A percentile compares a stretch with the other conserved stretches of the same genome.
Conservation (phyloP, 2,797 vertebrate species). For the Chanos chanos region DNA sequence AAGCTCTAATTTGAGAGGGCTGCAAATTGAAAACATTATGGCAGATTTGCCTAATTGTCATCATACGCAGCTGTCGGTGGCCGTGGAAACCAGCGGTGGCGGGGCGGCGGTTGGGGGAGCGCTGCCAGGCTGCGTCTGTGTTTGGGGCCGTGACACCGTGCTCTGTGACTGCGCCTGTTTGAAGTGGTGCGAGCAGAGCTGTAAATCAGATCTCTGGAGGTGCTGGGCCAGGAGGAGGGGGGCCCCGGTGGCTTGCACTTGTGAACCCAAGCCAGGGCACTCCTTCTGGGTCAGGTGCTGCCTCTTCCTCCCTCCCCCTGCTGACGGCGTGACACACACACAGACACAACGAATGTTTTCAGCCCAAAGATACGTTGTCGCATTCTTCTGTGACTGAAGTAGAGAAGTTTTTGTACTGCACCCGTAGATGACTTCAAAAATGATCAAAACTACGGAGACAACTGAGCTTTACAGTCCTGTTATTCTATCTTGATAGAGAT, state of each 20-base stretch:
- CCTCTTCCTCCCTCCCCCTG: slow-evolving; percentile 1
- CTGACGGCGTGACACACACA: slow-evolving; percentile 21
- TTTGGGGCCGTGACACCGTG: neutral
- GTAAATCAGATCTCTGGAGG: slow-evolving; percentile 24
- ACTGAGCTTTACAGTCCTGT: too few species aligned
- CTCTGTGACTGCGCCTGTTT: slow-evolving; percentile 1
- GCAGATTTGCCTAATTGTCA: slow-evolving; percentile 26
- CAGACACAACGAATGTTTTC: too few species aligned
- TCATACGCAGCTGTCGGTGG: slow-evolving; percentile 8
- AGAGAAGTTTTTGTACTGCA: too few species aligned
- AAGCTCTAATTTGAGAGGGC: slow-evolving; percentile 10
- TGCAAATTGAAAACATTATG: slow-evolving; percentile 9
- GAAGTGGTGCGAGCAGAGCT: slow-evolving; percentile 30
- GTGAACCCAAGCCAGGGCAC: slow-evolving; percentile 24
- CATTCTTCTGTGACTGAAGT: too few species aligned
- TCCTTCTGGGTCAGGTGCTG: neutral
- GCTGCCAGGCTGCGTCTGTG: neutral
- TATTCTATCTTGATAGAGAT: too few species aligned
- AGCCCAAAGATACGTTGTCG: too few species aligned
- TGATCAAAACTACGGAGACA: too few species aligned
- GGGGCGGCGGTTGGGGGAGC: neutral
- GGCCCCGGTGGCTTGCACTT: slow-evolving; percentile 12
- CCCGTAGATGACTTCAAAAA: too few species aligned
- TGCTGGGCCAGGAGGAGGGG: slow-evolving; percentile 6
- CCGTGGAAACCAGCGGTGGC: neutral